Conservation (phyloP, 1,140 invertebrate species). For the Ruditapes philippinarum region DNA sequence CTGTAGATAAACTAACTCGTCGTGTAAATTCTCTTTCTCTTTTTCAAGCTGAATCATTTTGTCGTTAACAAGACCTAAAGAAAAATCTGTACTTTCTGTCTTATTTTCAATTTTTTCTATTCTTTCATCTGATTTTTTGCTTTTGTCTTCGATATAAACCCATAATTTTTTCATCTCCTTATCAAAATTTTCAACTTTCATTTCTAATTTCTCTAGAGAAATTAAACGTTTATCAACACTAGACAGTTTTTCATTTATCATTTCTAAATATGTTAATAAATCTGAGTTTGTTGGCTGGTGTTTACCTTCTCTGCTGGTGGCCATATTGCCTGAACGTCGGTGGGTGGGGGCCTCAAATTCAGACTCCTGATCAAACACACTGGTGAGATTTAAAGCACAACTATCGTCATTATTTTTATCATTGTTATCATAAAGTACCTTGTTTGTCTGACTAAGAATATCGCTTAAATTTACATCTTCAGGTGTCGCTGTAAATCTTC, state of each 20-base stretch:
- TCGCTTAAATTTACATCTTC: neutral
- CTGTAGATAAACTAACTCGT: too few species aligned
- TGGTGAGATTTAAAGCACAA: too few species aligned
- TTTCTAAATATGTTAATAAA: neutral
- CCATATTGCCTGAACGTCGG: too few species aligned
- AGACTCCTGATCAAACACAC: too few species aligned
- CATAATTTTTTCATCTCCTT: constrained; percentile 10
- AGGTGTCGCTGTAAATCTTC: too few species aligned
- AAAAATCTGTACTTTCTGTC: neutral
- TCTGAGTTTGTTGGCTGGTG: neutral
- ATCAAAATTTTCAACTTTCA: neutral
- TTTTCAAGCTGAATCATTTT: neutral
- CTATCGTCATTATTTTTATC: too few species aligned
- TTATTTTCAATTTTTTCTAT: neutral
- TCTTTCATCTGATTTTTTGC: too few species aligned
- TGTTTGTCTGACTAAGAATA: neutral
- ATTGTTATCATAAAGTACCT: too few species aligned
- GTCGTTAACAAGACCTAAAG: neutral
- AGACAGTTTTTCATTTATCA: neutral
- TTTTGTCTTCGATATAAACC: neutral
- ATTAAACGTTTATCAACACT: neutral
- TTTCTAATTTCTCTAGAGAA: neutral
- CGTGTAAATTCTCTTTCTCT: neutral
- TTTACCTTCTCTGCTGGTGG: neutral
- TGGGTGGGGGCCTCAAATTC: neutral